Conservation (phyloP, 2,113 vertebrate species). For the Carassius gibelio region DNA sequence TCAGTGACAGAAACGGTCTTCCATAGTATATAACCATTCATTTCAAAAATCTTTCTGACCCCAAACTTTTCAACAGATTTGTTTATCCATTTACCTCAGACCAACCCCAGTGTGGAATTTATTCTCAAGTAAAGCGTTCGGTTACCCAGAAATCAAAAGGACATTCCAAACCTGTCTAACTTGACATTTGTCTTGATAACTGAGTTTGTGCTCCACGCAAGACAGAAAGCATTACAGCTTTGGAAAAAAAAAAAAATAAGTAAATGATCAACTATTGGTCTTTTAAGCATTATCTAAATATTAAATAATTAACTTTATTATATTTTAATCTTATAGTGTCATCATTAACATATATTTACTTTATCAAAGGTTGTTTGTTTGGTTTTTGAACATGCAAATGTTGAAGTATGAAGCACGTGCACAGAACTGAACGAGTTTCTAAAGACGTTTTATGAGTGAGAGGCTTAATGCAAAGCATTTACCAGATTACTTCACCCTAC, state of each 20-base stretch:
- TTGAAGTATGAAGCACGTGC: background rate
- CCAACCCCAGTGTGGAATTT: background rate
- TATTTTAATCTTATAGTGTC: background rate
- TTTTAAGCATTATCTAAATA: background rate
- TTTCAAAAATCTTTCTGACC: background rate
- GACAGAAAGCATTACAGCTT: background rate
- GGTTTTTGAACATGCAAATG: slow-evolving; percentile 18
- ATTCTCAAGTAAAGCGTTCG: background rate
- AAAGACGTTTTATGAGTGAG: background rate
- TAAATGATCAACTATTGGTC: background rate
- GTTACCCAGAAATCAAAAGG: background rate
- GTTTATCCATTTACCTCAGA: background rate
- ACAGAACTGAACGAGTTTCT: background rate
- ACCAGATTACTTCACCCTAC: background rate
- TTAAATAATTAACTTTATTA: background rate
- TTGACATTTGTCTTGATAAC: background rate
- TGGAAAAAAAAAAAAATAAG: background rate
- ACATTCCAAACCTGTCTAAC: background rate
- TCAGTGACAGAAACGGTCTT: too few relatives aligned
- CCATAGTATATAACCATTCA: too few relatives aligned
- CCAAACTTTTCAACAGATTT: background rate
- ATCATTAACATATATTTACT: background rate
- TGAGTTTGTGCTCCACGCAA: background rate
- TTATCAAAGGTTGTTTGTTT: background rate
- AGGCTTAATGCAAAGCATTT: slow-evolving; percentile 22